A percentile compares a stretch with the other conserved stretches of the same genome.
phyloP scores from a whole-genome alignment of 1,140 invertebrate species.

The Trigoniulus corallinus region DNA sequence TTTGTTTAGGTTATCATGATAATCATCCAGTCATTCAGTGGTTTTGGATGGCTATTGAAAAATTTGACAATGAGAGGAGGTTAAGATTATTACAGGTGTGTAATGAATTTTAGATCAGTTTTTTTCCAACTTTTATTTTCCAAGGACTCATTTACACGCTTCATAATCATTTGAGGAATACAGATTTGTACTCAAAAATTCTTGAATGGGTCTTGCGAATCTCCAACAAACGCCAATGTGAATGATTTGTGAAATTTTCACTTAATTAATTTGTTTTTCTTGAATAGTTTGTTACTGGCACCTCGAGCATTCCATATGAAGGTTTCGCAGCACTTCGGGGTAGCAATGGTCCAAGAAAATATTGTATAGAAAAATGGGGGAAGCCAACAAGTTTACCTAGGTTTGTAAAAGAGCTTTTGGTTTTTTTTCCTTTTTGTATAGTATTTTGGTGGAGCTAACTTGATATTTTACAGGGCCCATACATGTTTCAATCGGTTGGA shows the following conservation, averaged over 20 bases:
- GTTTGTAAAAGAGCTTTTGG: too few species aligned
- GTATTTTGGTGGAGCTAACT: neutral
- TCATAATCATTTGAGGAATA: too few species aligned
- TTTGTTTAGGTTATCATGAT: conserved; percentile 77
- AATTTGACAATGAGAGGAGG: conserved; percentile 86
- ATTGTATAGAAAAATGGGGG: conserved; percentile 98
- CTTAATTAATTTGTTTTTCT: conserved; percentile 16
- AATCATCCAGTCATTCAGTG: conserved; percentile 82
- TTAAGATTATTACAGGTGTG: conserved; percentile 61
- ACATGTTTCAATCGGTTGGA: conserved; percentile 96
- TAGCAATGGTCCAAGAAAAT: conserved; percentile 85
- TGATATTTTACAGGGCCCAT: conserved; percentile 50
- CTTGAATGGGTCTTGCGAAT: too few species aligned
- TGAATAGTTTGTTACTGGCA: conserved; percentile 94
- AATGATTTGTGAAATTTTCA: too few species aligned
- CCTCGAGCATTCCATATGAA: conserved; percentile 92
- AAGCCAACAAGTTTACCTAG: conserved; percentile 82
- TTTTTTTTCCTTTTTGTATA: too few species aligned
- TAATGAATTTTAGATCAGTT: too few species aligned
- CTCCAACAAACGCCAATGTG: too few species aligned
- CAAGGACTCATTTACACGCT: too few species aligned
- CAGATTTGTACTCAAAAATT: too few species aligned
- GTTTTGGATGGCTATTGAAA: conserved; percentile 88
- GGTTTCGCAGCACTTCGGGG: conserved; percentile 87
- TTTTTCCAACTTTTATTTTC: too few species aligned